These are phyloP conservation scores for Melinaea menophilus DNA, from an alignment of 2,888 invertebrate species.

Conservation along the genomic window DNA sequence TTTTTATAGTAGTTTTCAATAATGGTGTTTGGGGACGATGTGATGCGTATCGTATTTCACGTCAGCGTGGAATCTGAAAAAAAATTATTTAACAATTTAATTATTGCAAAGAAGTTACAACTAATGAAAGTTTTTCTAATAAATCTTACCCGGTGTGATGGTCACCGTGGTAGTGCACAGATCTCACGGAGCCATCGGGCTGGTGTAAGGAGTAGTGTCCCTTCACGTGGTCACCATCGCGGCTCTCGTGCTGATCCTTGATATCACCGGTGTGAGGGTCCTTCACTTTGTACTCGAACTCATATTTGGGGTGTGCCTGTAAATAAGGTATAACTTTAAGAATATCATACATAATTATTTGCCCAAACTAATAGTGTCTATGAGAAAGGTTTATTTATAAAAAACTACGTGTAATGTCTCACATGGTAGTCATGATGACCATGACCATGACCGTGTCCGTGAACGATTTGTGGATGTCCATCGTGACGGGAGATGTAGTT, in stretches of 20 bases:
- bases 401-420: neutral
- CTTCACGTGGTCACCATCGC: conserved; percentile 63
- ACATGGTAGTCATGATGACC: conserved; percentile 58
- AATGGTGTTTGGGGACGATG: conserved; percentile 54
- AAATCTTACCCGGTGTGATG: conserved; percentile 33
- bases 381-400: neutral
- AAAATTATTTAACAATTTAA: neutral
- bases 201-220: conserved; percentile 62
- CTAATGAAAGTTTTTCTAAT: neutral
- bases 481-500: conserved; percentile 39
- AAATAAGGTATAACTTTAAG: neutral
- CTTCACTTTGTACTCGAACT: conserved; percentile 56
- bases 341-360: neutral
- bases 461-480: conserved; percentile 32
- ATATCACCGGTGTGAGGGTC: conserved; percentile 74
- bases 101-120: neutral
- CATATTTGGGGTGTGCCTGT: conserved; percentile 58
- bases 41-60: conserved; percentile 66
- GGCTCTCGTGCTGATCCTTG: conserved; percentile 64
- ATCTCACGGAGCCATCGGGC: conserved; percentile 72
- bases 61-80: conserved; percentile 63
- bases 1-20: conserved; percentile 19
- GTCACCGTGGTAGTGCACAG: conserved; percentile 68
- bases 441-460: conserved; percentile 11
- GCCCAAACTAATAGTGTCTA: neutral